Base-by-base conservation (phyloP, 1,140 invertebrate species). In the Dreissena polymorpha region DNA sequence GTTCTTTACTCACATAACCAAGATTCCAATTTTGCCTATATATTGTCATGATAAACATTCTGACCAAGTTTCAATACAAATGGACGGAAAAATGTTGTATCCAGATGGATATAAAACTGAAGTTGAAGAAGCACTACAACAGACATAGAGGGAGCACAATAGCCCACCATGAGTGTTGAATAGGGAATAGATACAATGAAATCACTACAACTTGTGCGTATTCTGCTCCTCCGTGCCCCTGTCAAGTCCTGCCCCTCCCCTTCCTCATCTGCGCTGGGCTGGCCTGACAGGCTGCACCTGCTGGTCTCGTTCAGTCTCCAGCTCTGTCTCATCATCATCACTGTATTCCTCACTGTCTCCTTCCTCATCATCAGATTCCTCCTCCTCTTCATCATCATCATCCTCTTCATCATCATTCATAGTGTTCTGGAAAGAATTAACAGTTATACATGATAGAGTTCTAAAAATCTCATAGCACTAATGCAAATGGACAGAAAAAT, bases 301-400 rank as follows among this genome's bases (percentile, higher is more conserved):
- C 16, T 29, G 51, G 65, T 39, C 49, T 29, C 79, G 39, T 16
- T 81, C 87, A 64, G 87, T 86, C 29, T 87, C 86, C 57, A 84
- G 63, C 71, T 85, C 85, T 21, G 87, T 87, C 68, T 87, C 85
- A 39, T 88, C 87, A 76, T 89, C 88, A 23, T 86, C 78, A n/a
- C 88, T 82, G n/a, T 91, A 89, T 21, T 90, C 88, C 27, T 88
- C 86, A 75, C 86, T 85, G 60, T 88, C 88, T 13, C 88, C 90
- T 67, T 89, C 87, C 14, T 90, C 90, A 25, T 90, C 88, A 77
- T 89, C 87, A 57, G 89, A 85, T 12, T 90, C 88, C 13, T 89
- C 90, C 18, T 88, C 87, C 64, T 87, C 86, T 50, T 86, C 85
- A 10, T 90, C 88, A 39, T 87, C 86, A 70, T 85, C 86, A 53